phyloP scores from a whole-genome alignment of 2,797 vertebrate species.

The Peromyscus aztecus region DNA sequence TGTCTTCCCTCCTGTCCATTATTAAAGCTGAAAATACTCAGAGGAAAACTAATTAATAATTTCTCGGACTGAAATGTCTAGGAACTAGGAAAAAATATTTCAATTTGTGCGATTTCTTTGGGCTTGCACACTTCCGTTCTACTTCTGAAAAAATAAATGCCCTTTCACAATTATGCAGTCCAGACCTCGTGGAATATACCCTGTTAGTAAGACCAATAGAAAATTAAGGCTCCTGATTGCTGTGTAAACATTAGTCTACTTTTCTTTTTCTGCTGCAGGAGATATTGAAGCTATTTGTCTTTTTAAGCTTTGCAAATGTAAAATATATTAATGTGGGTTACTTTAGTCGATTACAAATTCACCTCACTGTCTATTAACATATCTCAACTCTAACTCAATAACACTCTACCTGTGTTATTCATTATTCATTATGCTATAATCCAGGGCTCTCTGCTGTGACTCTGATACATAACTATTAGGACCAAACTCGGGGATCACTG shows the following conservation, averaged over 20 bases:
- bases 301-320: slow-evolving; percentile 83
- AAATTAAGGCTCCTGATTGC: slow-evolving; percentile 66
- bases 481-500: slow-evolving; percentile 49
- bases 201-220: slow-evolving; percentile 73
- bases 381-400: slow-evolving; percentile 66
- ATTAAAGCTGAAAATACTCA: slow-evolving; percentile 58
- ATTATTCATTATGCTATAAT: slow-evolving; percentile 78
- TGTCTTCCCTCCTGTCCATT: slow-evolving; percentile 18
- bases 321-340: slow-evolving; percentile 82
- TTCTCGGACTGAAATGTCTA: slow-evolving; percentile 49
- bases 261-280: slow-evolving; percentile 34
- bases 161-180: slow-evolving; percentile 23
- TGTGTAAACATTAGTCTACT: slow-evolving; percentile 64
- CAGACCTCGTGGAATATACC: background rate
- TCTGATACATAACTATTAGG: slow-evolving; percentile 65
- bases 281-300: slow-evolving; percentile 77
- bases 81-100: background rate
- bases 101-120: slow-evolving; percentile 50
- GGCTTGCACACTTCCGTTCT: slow-evolving; percentile 6
- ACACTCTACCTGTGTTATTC: slow-evolving; percentile 78
- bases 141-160: slow-evolving; percentile 43
- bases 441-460: slow-evolving; percentile 69
- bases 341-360: slow-evolving; percentile 77
- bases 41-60: slow-evolving; percentile 57
- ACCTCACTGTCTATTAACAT: slow-evolving; percentile 78